Base-by-base conservation (phyloP, 1,140 invertebrate species). In the Drosophila kurseongensis region DNA sequence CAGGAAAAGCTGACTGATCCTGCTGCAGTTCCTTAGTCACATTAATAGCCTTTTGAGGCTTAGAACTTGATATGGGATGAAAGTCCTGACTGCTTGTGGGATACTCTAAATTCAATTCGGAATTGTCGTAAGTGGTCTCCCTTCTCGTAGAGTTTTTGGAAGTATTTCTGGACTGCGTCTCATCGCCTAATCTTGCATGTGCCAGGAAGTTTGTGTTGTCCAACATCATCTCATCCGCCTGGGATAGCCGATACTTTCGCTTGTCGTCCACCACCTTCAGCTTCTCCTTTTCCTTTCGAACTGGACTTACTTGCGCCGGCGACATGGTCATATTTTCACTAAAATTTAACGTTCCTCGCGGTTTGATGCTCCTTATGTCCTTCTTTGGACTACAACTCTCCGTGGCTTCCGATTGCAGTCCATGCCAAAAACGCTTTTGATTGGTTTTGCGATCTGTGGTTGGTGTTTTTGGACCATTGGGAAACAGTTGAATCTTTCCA, bases 181-280 rank as follows among this genome's bases (percentile, higher is more conserved):
- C 83, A 52, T 88, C 83, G 12, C 84, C 80, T 1, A 88, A 38
- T 59, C 47, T 77, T n/a, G 83, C 83, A 42, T 88, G 84, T 0
- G 73, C 75, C 18, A 88, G 48, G 48, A 88, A 88, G 45, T 89
- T 88, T 7, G 83, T 88, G 47, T 88, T 84, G 16, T 88, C 58
- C 12, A 88, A 73, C 76, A 88, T 80, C 5, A 73, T n/a, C 29
- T 88, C 83, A 56, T 88, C 83, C 5, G 83, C 83, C 40, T 89
- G 84, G 0, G 83, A 88, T 12, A 74, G 41, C 5, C 85, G 68
- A 74, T 89, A 89, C 23, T 71, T 88, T 1, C 10, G 47, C 23
- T 74, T 56, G 10, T 50, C 29, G 3, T 69, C 23, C 10, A 13
- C 5, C 29, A 48, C 32, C 35, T 44, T 32, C 1, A 38, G n/a